phyloP scores from a whole-genome alignment of 2,797 vertebrate genomes.

The Trematomus bernacchii region DNA sequence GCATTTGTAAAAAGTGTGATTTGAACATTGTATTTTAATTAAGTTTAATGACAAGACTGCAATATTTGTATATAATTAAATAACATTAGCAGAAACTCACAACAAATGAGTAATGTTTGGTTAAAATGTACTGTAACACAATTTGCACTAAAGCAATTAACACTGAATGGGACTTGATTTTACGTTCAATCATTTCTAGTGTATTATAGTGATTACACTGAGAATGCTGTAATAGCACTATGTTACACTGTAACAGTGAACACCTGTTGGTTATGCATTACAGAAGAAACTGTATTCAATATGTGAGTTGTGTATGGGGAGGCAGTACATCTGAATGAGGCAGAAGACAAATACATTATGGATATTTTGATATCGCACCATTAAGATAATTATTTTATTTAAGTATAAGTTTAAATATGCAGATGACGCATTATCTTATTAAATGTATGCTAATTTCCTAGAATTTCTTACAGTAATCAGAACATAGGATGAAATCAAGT shows the following conservation, averaged over 20 bases:
- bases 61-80: constrained; percentile 42
- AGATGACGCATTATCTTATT: too few species aligned
- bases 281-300: constrained; percentile 23
- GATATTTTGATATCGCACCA: too few species aligned
- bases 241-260: constrained; percentile 34
- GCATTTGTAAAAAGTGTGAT: constrained; percentile 29
- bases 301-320: constrained; percentile 17
- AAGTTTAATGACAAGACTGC: constrained; percentile 36
- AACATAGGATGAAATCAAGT: too few species aligned
- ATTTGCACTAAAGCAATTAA: constrained; percentile 44
- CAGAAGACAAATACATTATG: too few species aligned
- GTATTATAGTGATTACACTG: constrained; percentile 35
- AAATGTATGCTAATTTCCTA: too few species aligned
- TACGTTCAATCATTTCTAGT: constrained; percentile 13
- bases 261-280: constrained; percentile 21
- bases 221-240: constrained; percentile 38
- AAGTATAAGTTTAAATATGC: too few species aligned
- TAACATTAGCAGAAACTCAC: constrained; percentile 23
- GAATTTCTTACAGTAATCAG: too few species aligned
- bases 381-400: too few species aligned
- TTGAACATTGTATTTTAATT: constrained; percentile 3
- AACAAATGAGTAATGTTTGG: neutral
- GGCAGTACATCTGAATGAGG: too few species aligned
- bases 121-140: constrained; percentile 27
- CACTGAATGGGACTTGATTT: constrained; percentile 15